phyloP scores from a whole-genome alignment of 2,797 vertebrate genomes.

The Pipistrellus pygmaeus region DNA sequence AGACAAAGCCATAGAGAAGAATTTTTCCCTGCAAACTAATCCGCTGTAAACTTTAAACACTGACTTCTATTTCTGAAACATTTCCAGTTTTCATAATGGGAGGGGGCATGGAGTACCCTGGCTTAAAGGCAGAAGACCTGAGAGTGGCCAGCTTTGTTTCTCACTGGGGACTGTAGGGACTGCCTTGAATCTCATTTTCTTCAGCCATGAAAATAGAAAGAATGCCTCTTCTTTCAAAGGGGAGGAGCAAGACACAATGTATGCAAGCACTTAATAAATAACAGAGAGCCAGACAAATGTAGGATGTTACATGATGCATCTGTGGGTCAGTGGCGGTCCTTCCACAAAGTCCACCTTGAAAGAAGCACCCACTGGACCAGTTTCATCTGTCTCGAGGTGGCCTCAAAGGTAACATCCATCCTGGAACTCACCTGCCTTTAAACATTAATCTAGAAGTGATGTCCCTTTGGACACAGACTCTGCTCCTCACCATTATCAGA shows the following conservation, averaged over 20 bases:
- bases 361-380: neutral
- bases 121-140: neutral
- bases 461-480: neutral
- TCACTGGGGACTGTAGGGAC: neutral
- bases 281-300: neutral
- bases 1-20: neutral
- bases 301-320: neutral
- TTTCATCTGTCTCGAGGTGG: neutral
- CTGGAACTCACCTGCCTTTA: neutral
- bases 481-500: no score
- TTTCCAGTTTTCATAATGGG: neutral
- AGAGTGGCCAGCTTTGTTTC: neutral
- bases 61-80: neutral
- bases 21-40: neutral
- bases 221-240: neutral
- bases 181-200: neutral
- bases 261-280: neutral
- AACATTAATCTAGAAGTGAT: neutral
- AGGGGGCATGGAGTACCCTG: rapidly evolving
- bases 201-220: neutral
- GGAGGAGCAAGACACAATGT: neutral
- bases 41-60: neutral
- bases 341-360: neutral
- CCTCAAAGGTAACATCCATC: neutral
- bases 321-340: neutral